A percentile compares a stretch with the other conserved stretches of the same genome.
Evolutionary conservation across 1,140 invertebrate species (phyloP).

Genomic region (Saccostrea echinata): DNA sequence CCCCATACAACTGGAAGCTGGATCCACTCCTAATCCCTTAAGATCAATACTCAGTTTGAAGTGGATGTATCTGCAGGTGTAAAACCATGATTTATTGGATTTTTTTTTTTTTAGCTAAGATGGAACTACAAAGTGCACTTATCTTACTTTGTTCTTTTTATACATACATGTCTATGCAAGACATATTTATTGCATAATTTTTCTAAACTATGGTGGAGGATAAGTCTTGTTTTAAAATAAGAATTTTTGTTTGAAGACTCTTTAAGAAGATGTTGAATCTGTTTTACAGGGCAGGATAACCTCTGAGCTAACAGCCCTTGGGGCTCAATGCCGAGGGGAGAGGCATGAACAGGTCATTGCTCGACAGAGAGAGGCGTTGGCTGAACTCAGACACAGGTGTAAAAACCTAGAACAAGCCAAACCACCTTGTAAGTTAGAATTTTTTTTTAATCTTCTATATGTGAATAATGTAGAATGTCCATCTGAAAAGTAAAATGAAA

Average conservation of each 20-base stretch:
- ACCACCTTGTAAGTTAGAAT: slow-evolving; percentile 69
- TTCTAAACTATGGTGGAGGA: background rate
- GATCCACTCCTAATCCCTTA: too few relatives aligned
- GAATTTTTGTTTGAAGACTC: background rate
- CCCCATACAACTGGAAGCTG: too few relatives aligned
- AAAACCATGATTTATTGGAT: too few relatives aligned
- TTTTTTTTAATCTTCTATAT: too few relatives aligned
- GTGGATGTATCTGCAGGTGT: too few relatives aligned
- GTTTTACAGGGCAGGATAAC: slow-evolving; percentile 70
- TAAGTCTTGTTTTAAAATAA: background rate
- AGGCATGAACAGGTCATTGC: slow-evolving; percentile 79
- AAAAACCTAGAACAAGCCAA: slow-evolving; percentile 75
- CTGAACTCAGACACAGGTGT: slow-evolving; percentile 76
- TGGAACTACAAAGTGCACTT: too few relatives aligned
- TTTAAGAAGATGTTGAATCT: background rate
- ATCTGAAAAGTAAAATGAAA: too few relatives aligned
- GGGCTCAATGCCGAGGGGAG: slow-evolving; percentile 79
- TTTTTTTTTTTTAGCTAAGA: too few relatives aligned
- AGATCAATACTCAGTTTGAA: too few relatives aligned
- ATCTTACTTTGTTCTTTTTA: background rate
- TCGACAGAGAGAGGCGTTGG: slow-evolving; percentile 78
- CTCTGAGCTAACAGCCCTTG: slow-evolving; percentile 77
- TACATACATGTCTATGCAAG: too few relatives aligned
- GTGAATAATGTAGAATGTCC: too few relatives aligned
- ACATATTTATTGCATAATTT: too few relatives aligned